A percentile compares a stretch with the other conserved stretches of the same genome.
Evolutionary conservation across 2,113 vertebrate genomes (phyloP).

Genomic region (Cichladusa arquata): DNA sequence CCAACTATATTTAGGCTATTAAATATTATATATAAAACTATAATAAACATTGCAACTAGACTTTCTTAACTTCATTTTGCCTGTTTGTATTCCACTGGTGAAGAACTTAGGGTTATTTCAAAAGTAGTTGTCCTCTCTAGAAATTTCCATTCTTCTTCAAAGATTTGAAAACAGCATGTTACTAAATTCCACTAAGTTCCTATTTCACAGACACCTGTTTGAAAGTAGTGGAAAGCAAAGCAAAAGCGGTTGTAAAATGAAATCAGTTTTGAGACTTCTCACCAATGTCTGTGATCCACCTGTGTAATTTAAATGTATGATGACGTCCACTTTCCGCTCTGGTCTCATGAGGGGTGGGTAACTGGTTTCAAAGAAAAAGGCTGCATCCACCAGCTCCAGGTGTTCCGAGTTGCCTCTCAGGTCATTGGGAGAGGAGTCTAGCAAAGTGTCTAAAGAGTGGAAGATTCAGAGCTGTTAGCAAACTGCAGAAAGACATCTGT

Average conservation of each 20-base stretch:
- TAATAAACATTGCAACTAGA: background rate
- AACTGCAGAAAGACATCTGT: background rate
- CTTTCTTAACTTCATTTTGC: background rate
- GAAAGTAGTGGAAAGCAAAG: background rate
- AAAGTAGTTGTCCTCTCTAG: background rate
- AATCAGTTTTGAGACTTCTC: background rate
- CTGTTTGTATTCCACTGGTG: background rate
- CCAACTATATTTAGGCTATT: background rate
- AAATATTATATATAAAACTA: background rate
- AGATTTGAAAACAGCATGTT: background rate
- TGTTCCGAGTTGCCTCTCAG: conserved; percentile 68
- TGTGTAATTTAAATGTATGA: conserved; percentile 79
- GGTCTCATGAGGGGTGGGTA: conserved; percentile 76
- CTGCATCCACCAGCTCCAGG: conserved; percentile 77
- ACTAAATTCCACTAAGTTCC: background rate
- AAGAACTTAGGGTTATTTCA: background rate
- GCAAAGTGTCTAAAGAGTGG: conserved; percentile 66
- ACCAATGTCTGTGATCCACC: conserved; percentile 76
- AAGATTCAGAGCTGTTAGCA: background rate
- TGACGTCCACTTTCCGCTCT: conserved; percentile 75
- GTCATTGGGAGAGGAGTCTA: conserved; percentile 76
- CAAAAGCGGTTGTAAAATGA: background rate
- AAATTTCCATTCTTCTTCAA: background rate
- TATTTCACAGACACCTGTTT: background rate
- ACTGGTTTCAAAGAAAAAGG: conserved; percentile 80